These are phyloP conservation scores for Pelodytes ibericus DNA, from an alignment of 2,797 vertebrate species.

Conservation along the genomic window DNA sequence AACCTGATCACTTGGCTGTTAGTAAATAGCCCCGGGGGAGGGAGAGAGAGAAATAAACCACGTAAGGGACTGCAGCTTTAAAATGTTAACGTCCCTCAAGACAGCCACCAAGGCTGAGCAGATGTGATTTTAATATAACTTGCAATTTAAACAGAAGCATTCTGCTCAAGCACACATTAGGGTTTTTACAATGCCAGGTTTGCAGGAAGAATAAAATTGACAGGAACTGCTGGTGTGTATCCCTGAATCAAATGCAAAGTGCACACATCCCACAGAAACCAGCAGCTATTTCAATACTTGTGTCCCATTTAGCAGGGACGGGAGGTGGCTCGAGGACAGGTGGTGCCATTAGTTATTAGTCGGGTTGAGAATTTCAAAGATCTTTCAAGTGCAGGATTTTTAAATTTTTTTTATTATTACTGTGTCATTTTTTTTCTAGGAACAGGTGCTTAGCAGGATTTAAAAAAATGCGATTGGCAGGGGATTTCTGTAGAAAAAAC, in stretches of 20 bases:
- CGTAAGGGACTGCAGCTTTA: conserved; percentile 2
- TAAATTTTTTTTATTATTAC: neutral
- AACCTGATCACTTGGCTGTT: neutral
- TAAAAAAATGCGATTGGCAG: neutral
- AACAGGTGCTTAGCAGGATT: neutral
- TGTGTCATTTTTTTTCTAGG: neutral
- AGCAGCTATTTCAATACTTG: conserved; percentile 18
- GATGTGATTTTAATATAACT: conserved; percentile 53
- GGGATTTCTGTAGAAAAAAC: neutral
- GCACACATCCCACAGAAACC: conserved; percentile 4
- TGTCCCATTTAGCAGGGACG: conserved; percentile 3
- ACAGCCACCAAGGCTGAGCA: conserved; percentile 47
- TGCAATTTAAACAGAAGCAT: conserved; percentile 46
- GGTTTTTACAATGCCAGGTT: conserved; percentile 30
- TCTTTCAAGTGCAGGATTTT: neutral
- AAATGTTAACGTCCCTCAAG: conserved; percentile 42
- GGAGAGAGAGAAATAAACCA: neutral
- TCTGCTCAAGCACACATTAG: conserved; percentile 44
- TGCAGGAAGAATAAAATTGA: conserved; percentile 20
- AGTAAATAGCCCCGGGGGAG: neutral
- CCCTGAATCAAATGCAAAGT: conserved; percentile 17
- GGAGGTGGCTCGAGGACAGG: conserved; percentile 21
- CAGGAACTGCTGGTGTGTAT: neutral
- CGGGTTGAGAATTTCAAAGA: neutral
- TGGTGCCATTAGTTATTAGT: neutral